A percentile compares a stretch with the other conserved stretches of the same genome.
phyloP scores from a whole-genome alignment of 2,113 vertebrate species.

The Pygoscelis adeliae region DNA sequence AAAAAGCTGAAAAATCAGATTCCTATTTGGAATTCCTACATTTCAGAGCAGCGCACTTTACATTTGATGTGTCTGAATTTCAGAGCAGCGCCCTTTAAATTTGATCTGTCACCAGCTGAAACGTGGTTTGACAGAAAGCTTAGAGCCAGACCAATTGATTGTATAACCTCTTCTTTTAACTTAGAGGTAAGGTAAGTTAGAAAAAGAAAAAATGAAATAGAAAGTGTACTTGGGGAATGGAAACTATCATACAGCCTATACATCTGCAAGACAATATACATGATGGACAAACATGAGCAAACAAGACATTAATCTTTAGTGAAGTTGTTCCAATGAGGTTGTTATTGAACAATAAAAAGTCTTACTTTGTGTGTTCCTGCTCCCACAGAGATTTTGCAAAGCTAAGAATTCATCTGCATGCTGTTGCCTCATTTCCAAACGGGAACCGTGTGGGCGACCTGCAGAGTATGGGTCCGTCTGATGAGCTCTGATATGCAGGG shows the following conservation, averaged over 20 bases:
- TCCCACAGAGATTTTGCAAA: background rate
- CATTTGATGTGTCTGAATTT: background rate
- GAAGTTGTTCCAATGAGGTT: background rate
- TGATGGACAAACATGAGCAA: background rate
- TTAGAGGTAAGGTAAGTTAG: background rate
- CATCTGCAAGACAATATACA: background rate
- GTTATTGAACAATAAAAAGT: background rate
- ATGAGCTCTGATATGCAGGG: background rate
- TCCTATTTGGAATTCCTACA: background rate
- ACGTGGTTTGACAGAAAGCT: background rate
- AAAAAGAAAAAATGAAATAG: background rate
- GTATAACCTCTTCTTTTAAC: background rate
- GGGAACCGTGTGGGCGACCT: background rate
- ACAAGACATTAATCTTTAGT: background rate
- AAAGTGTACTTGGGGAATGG: background rate
- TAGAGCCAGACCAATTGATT: background rate
- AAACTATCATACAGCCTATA: background rate
- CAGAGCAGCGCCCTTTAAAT: background rate
- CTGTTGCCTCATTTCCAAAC: background rate
- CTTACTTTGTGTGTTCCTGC: background rate
- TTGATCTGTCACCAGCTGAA: background rate
- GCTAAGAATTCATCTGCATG: background rate
- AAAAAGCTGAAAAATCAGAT: background rate
- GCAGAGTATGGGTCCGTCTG: background rate
- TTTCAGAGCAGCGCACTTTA: background rate